Conservation (phyloP, 2,888 invertebrate genomes). For the Cerastoderma edule region DNA sequence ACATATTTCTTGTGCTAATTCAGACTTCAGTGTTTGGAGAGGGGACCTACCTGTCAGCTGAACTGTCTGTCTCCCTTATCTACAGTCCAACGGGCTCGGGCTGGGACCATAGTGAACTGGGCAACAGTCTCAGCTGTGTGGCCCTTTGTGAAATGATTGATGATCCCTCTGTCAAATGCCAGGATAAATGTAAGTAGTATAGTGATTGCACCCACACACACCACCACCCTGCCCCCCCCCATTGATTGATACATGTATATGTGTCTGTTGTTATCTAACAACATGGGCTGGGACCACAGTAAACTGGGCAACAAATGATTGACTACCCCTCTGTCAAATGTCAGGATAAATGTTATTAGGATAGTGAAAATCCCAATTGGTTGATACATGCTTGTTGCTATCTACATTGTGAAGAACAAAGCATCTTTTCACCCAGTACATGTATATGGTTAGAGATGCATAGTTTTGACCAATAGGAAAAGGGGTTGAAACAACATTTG, state of each 20-base stretch:
- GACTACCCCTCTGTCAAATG: conserved; percentile 87
- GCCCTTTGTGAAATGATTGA: conserved; percentile 92
- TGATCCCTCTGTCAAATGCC: conserved; percentile 86
- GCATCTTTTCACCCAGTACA: no score
- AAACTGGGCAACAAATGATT: conserved; percentile 90
- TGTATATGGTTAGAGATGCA: no score
- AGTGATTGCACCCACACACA: no score
- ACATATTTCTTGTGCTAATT: no score
- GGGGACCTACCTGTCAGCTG: conserved; percentile 91
- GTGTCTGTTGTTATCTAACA: no score
- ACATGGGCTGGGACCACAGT: conserved; percentile 91
- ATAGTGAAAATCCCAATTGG: no score
- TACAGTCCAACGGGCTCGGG: conserved; percentile 89
- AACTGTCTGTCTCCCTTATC: conserved; percentile 89
- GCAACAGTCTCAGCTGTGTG: conserved; percentile 90
- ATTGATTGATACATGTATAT: no score
- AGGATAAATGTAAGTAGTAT: conserved; percentile 60
- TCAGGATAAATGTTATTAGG: conserved; percentile 64
- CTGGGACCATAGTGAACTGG: conserved; percentile 91
- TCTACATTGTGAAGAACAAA: no score
- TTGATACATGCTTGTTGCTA: no score
- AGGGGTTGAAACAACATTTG: no score
- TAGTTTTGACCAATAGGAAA: no score
- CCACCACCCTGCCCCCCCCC: no score
- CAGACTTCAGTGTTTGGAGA: conserved; percentile 89